Evolutionary conservation across 2,888 invertebrate species (phyloP).

Genomic region (Atrina japonica): DNA sequence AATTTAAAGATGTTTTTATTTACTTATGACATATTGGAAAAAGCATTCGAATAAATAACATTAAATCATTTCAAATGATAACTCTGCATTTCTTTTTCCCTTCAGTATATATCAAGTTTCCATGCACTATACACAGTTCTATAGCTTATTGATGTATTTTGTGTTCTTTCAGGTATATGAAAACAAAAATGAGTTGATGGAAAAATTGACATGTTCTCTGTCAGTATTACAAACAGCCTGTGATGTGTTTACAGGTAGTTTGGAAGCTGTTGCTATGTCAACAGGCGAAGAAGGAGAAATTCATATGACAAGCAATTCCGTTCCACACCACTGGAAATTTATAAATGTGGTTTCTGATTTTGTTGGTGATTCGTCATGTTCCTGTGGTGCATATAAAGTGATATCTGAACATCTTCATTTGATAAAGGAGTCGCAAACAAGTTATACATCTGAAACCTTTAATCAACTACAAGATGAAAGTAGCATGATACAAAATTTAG

Average conservation of each 20-base stretch:
- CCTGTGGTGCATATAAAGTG: constrained; percentile 27
- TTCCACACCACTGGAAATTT: constrained; percentile 43
- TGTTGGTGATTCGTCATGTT: constrained; percentile 25
- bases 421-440: not conserved
- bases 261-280: constrained; percentile 39
- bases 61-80: too few species aligned
- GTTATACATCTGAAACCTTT: not conserved
- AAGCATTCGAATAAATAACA: too few species aligned
- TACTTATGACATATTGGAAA: too few species aligned
- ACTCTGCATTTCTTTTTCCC: too few species aligned
- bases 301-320: constrained; percentile 29
- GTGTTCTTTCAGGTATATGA: constrained; percentile 46
- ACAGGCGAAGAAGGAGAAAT: constrained; percentile 22
- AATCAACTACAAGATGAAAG: not conserved
- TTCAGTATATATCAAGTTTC: too few species aligned
- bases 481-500: not conserved
- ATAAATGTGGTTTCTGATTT: constrained; percentile 8
- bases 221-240: constrained; percentile 41
- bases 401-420: not conserved
- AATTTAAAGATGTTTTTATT: too few species aligned
- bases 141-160: not conserved
- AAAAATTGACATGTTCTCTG: constrained; percentile 47
- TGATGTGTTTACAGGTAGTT: constrained; percentile 46
- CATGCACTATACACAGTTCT: too few species aligned
- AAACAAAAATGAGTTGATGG: constrained; percentile 37